Conservation (phyloP, 2,113 vertebrate genomes). For the Mesitornis unicolor region DNA sequence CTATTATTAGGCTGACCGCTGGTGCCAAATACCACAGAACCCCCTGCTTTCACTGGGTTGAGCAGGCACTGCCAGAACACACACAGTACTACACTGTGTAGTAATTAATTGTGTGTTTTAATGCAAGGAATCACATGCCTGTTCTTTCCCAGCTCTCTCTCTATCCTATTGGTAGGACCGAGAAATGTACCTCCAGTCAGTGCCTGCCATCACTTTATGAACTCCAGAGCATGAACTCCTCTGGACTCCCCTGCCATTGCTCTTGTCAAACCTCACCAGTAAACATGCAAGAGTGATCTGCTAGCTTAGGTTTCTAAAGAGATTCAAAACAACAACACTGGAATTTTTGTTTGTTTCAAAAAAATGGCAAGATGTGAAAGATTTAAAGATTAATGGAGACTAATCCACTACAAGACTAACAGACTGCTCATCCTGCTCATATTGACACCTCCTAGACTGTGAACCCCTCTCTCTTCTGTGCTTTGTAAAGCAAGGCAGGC, state of each 20-base stretch:
- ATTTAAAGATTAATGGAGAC: neutral
- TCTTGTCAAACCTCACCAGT: neutral
- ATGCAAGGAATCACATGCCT: neutral
- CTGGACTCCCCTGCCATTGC: neutral
- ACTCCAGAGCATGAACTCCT: neutral
- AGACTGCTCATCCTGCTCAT: neutral
- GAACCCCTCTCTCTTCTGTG: neutral
- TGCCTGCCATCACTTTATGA: rapidly evolving
- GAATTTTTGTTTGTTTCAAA: neutral
- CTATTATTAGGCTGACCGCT: neutral
- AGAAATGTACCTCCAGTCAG: neutral
- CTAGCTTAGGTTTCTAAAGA: neutral
- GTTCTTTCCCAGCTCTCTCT: neutral
- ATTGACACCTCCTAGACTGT: neutral
- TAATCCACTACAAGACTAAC: neutral
- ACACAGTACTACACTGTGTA: rapidly evolving
- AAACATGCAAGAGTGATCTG: neutral
- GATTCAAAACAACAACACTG: neutral
- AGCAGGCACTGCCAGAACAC: neutral
- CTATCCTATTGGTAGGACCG: neutral
- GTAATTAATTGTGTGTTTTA: neutral
- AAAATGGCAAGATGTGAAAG: neutral
- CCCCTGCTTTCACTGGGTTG: neutral
- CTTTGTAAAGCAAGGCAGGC: neutral
- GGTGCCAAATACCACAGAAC: neutral